Base-by-base conservation (phyloP, 1,140 invertebrate genomes). In the Pygmarrhopalites habei region DNA sequence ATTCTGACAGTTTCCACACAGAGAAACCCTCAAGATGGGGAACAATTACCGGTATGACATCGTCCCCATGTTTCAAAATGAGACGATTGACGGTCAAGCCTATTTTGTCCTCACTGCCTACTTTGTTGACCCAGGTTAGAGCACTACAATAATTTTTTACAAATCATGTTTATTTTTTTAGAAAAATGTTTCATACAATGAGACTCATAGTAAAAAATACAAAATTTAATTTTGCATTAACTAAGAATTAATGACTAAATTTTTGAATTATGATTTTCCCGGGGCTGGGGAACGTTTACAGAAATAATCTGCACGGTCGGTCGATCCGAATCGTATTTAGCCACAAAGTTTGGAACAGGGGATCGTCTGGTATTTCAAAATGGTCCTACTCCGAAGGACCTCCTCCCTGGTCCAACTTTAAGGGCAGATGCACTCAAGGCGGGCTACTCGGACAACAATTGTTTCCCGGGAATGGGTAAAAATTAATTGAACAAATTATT, bases 381-480 rank as follows among this genome's bases (percentile, higher is more conserved):
- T 7, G 64, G 64, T 29, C 58, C 51, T n/a, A 60, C 49, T 12
- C 58, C 58, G 2, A 10, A 30, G 7, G 35, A 43, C 21, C n/a
- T 65, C 2, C 30, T 65, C 2, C 25, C 28, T 2, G 53, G 44
- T 19, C 58, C 64, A n/a, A n/a, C 19, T 2, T 23, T 60, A 28
- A 43, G 32, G 21, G 28, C 47, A 12, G 12, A 43, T 28, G 64
- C 64, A 19, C 21, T 52, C 10, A 3, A 25, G 15, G 28, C 53
- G 41, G 58, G 58, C 25, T 65, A 47, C 46, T 53, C 63, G 0
- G 19, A 53, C 1, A 65, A 65, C 35, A 35, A 49, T 5, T 65
- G 64, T 43, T 60, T 65, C 30, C 17, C n/a, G 0, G 39, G 19
- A n/a, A 65, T 65, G 64, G 64, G 43, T 41, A 41, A 41, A n/a